These are phyloP conservation scores for Chrysodeixis includens DNA, from an alignment of 2,888 invertebrate genomes.

Conservation along the genomic window DNA sequence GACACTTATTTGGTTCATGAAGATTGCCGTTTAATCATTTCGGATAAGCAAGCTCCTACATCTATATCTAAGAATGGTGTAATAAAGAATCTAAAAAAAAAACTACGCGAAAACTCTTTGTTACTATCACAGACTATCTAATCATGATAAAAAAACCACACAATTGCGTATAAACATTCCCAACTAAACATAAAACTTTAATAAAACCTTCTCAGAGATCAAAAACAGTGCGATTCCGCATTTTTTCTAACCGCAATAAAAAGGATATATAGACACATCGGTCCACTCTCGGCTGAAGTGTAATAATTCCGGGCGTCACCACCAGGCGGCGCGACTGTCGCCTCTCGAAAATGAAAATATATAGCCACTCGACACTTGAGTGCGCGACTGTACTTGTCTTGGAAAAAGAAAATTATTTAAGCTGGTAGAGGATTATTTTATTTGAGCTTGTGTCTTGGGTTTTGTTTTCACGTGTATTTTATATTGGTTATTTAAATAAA, in stretches of 20 bases:
- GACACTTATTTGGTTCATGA: too few species aligned
- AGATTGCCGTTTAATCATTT: too few species aligned
- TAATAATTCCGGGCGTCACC: constrained; percentile 82
- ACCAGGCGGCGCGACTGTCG: constrained; percentile 78
- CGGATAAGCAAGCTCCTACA: too few species aligned
- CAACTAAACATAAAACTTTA: constrained; percentile 71
- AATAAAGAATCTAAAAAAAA: too few species aligned
- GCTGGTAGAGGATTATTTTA: constrained; percentile 23
- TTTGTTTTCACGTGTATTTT: too few species aligned
- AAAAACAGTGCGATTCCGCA: constrained; percentile 38
- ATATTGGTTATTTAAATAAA: too few species aligned
- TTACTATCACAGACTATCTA: neutral
- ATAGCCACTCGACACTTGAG: constrained; percentile 76
- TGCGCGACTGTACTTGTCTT: constrained; percentile 66
- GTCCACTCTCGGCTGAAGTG: constrained; percentile 73
- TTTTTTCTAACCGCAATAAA: constrained; percentile 75
- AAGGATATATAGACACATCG: constrained; percentile 64
- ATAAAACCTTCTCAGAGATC: constrained; percentile 63
- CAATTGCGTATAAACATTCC: constrained; percentile 1
- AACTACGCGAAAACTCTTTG: too few species aligned
- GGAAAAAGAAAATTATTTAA: constrained; percentile 53
- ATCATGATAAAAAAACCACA: neutral
- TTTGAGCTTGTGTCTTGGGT: constrained; percentile 3
- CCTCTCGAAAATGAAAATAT: constrained; percentile 74
- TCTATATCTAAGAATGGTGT: too few species aligned